phyloP scores from a whole-genome alignment of 2,888 invertebrate species.

The Philopedon plagiatum region DNA sequence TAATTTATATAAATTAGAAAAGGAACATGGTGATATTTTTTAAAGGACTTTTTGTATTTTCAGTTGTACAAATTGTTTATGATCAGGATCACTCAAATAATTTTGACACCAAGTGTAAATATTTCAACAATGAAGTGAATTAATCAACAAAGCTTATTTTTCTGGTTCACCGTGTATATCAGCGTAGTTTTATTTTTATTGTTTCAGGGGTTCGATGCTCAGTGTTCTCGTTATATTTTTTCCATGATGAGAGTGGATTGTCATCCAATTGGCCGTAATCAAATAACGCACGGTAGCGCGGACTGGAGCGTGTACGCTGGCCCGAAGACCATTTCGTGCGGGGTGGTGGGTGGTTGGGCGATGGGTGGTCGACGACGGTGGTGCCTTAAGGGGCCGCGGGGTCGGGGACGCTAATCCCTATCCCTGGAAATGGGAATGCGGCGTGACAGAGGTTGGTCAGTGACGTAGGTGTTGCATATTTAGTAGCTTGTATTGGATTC shows the following conservation, averaged over 20 bases:
- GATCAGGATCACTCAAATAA: too few species aligned
- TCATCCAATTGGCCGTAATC: constrained; percentile 30
- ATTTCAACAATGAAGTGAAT: too few species aligned
- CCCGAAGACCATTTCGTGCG: constrained; percentile 23
- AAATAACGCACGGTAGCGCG: constrained; percentile 28
- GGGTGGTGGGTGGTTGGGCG: constrained; percentile 16
- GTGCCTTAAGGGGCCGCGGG: constrained; percentile 16
- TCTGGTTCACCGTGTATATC: too few species aligned
- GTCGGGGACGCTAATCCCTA: constrained; percentile 14
- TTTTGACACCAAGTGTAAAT: too few species aligned
- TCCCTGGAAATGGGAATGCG: constrained; percentile 40
- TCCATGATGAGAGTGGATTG: constrained; percentile 17
- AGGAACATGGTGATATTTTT: too few species aligned
- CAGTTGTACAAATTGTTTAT: too few species aligned
- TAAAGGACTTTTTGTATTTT: too few species aligned
- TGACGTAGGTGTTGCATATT: constrained; percentile 40
- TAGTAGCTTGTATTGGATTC: constrained; percentile 26
- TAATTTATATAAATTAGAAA: too few species aligned
- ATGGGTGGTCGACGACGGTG: constrained; percentile 4
- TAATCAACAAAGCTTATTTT: too few species aligned
- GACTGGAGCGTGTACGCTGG: constrained; percentile 30
- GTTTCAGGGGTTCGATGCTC: not conserved
- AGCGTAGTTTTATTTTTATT: constrained; percentile 2
- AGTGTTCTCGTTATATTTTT: not conserved
- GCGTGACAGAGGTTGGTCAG: constrained; percentile 39